Evolutionary conservation across 2,113 vertebrate species (phyloP).

Genomic region (Haemorhous mexicanus): DNA sequence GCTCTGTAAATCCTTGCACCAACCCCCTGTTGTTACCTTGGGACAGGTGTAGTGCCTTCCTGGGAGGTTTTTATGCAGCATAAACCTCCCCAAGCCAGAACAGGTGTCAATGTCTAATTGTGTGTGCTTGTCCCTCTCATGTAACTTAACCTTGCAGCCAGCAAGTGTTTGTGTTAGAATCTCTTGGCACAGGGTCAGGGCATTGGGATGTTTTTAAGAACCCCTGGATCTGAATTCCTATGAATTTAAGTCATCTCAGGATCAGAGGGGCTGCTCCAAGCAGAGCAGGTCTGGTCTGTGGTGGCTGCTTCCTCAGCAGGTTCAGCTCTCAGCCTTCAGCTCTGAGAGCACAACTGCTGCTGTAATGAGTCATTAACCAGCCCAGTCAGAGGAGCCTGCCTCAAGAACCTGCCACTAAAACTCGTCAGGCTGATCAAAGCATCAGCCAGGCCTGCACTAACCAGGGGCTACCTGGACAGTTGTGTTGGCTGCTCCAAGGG

Average conservation of each 20-base stretch:
- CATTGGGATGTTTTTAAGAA: background rate
- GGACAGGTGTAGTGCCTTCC: background rate
- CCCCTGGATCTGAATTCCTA: background rate
- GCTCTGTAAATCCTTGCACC: background rate
- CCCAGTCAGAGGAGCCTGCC: background rate
- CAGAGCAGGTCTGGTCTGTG: background rate
- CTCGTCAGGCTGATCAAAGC: background rate
- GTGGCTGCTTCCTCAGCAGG: background rate
- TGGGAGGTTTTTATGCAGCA: background rate
- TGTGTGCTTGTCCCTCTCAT: background rate
- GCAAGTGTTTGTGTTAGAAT: background rate
- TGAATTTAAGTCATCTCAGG: background rate
- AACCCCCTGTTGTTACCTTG: background rate
- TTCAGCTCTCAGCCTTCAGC: background rate
- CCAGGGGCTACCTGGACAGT: background rate
- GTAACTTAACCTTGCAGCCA: background rate
- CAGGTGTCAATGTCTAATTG: background rate
- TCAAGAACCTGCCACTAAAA: background rate
- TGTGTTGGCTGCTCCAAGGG: background rate
- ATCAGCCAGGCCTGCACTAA: background rate
- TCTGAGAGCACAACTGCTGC: slow-evolving; percentile 19
- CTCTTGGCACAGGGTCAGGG: background rate
- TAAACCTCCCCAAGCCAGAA: background rate
- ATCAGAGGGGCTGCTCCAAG: background rate
- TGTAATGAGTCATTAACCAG: slow-evolving; percentile 19